Percentiles rank a stretch among this genome's conserved stretches.
These are phyloP conservation scores for Otocyon megalotis DNA, from an alignment of 2,113 vertebrate genomes.

Conservation along the genomic window DNA sequence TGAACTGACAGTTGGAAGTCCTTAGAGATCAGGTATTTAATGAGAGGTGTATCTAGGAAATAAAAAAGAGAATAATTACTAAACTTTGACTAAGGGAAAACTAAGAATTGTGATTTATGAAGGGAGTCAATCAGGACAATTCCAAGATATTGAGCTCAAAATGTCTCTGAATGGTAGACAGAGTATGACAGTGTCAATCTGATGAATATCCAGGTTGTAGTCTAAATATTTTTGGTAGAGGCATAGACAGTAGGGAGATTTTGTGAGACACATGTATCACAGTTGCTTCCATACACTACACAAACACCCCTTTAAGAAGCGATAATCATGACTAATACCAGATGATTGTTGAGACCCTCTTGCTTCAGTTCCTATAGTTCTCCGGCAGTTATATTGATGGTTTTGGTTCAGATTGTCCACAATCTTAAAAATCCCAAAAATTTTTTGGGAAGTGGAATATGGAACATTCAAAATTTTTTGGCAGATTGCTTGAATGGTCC, in stretches of 20 bases:
- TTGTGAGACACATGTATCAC: neutral
- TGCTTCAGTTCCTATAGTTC: neutral
- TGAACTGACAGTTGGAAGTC: neutral
- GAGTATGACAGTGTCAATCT: neutral
- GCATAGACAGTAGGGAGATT: neutral
- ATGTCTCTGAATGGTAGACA: neutral
- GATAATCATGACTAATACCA: neutral
- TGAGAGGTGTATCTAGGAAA: neutral
- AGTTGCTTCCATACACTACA: neutral
- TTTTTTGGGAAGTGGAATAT: neutral
- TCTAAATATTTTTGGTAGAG: neutral
- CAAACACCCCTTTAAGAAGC: neutral
- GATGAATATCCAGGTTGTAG: neutral
- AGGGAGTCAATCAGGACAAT: neutral
- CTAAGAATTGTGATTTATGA: neutral
- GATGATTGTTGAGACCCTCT: neutral
- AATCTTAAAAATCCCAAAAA: too few relatives aligned
- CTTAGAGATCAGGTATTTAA: neutral
- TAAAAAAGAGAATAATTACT: neutral
- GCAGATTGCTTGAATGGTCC: neutral
- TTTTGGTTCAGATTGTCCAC: neutral
- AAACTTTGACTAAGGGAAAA: neutral
- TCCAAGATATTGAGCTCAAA: neutral
- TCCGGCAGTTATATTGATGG: neutral
- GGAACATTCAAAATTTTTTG: neutral